These are phyloP conservation scores for Stegostoma tigrinum DNA, from an alignment of 2,113 vertebrate species.

Conservation along the genomic window DNA sequence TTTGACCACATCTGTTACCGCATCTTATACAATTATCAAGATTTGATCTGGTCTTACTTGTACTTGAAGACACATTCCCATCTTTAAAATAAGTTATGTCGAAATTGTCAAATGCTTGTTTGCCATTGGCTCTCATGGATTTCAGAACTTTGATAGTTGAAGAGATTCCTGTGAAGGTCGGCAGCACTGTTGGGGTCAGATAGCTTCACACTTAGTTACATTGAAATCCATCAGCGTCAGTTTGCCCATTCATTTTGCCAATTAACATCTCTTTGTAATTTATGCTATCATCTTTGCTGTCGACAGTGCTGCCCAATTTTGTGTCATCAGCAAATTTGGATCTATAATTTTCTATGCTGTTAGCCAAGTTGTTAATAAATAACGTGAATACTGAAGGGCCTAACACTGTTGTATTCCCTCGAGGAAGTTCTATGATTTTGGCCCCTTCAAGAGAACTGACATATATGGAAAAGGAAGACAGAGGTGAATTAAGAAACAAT, in stretches of 20 bases:
- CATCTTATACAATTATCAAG: background rate
- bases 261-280: too few species aligned
- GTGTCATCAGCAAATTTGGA: too few species aligned
- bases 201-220: too few species aligned
- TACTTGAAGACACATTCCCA: background rate
- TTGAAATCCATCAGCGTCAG: too few species aligned
- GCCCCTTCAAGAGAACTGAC: background rate
- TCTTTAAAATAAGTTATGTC: background rate
- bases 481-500: background rate
- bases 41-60: background rate
- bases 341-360: too few species aligned
- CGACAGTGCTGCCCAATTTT: too few species aligned
- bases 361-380: too few species aligned
- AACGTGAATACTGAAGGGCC: too few species aligned
- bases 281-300: too few species aligned
- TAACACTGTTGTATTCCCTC: too few species aligned
- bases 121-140: background rate
- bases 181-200: background rate
- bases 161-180: background rate
- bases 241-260: too few species aligned
- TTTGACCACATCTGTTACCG: background rate
- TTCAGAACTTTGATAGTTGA: background rate
- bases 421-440: too few species aligned
- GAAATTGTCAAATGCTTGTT: background rate
- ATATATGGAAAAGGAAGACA: background rate